phyloP scores from a whole-genome alignment of 2,888 invertebrate species.

The Augiades crinisus region DNA sequence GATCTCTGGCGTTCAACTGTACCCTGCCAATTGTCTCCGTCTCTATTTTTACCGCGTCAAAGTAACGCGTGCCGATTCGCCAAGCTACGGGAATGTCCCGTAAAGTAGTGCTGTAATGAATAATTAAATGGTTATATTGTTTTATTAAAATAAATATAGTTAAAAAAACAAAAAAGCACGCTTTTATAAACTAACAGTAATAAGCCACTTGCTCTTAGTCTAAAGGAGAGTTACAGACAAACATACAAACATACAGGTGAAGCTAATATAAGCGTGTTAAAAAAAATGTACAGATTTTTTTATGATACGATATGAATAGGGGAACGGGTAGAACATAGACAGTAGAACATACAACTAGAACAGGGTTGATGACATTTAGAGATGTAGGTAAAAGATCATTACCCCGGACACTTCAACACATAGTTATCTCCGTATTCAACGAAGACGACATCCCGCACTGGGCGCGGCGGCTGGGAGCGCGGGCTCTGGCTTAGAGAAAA shows the following conservation, averaged over 20 bases:
- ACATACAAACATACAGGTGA: no score
- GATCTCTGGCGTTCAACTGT: conserved; percentile 78
- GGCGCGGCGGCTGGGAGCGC: conserved; percentile 42
- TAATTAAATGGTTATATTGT: neutral
- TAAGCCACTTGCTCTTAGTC: no score
- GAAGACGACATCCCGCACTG: conserved; percentile 41
- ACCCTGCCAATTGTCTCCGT: conserved; percentile 76
- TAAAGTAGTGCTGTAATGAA: conserved; percentile 67
- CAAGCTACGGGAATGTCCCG: conserved; percentile 77
- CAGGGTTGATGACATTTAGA: no score
- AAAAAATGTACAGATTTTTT: no score
- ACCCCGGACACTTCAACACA: conserved; percentile 51
- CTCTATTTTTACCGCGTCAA: conserved; percentile 68
- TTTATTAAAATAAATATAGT: no score
- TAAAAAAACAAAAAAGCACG: no score
- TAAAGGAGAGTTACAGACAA: no score
- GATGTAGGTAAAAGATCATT: neutral
- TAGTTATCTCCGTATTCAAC: conserved; percentile 37
- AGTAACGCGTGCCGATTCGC: conserved; percentile 74
- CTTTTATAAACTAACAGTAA: no score
- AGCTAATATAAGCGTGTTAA: no score
- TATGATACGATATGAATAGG: no score
- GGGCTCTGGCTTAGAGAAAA: conserved; percentile 48
- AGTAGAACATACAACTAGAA: no score
- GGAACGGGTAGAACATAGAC: no score